Evolutionary conservation across 2,888 invertebrate species (phyloP).

Genomic region (Marronus borbonicus): DNA sequence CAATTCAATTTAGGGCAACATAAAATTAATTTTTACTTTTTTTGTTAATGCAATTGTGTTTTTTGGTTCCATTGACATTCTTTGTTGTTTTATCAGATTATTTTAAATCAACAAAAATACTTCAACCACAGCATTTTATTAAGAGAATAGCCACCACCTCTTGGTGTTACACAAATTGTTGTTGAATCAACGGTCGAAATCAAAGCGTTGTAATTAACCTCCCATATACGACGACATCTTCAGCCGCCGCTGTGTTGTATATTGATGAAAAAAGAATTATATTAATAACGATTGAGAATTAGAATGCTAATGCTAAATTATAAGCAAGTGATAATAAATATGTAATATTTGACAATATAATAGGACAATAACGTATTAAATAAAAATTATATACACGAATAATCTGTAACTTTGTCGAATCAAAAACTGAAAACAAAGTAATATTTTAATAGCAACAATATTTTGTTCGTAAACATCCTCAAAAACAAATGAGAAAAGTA

Average conservation of each 20-base stretch:
- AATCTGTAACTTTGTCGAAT: conserved; percentile 27
- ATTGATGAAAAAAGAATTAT: conserved; percentile 42
- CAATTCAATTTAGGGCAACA: too few relatives aligned
- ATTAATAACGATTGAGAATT: conserved; percentile 54
- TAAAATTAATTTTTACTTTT: too few relatives aligned
- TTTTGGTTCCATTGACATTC: too few relatives aligned
- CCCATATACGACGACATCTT: too few relatives aligned
- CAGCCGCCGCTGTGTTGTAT: background rate
- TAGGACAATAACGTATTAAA: conserved; percentile 64
- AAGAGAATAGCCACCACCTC: too few relatives aligned
- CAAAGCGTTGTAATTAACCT: too few relatives aligned
- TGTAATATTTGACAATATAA: conserved; percentile 64
- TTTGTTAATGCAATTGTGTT: too few relatives aligned
- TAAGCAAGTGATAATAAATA: conserved; percentile 60
- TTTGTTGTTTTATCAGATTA: too few relatives aligned
- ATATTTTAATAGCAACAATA: conserved; percentile 35
- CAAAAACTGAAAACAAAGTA: conserved; percentile 36
- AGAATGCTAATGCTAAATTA: conserved; percentile 43
- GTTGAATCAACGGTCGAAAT: too few relatives aligned
- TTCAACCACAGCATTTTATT: too few relatives aligned
- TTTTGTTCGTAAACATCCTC: conserved; percentile 32
- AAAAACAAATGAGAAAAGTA: conserved; percentile 47
- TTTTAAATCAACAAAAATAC: too few relatives aligned
- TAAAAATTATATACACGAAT: conserved; percentile 51
- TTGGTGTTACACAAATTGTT: too few relatives aligned